A percentile compares a stretch with the other conserved stretches of the same genome.
Conservation (phyloP, 2,888 invertebrate species). For the Abscondita cerata region DNA sequence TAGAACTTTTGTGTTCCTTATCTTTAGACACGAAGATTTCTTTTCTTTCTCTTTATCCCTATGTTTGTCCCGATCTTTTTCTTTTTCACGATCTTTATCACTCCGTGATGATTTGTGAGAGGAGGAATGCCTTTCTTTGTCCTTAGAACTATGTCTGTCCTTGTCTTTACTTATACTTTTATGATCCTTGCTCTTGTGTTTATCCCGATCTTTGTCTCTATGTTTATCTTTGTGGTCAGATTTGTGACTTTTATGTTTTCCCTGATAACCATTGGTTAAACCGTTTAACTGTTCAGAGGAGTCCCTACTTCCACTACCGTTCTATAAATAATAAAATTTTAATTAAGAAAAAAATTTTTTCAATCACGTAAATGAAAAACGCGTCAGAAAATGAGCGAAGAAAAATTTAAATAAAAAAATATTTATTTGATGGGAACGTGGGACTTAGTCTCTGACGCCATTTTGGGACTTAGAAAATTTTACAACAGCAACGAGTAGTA, state of each 20-base stretch:
- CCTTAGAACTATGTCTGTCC: constrained; percentile 52
- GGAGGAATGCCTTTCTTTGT: constrained; percentile 51
- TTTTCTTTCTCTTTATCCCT: constrained; percentile 53
- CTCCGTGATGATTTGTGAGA: constrained; percentile 61
- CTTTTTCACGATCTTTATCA: constrained; percentile 55
- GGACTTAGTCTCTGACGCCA: constrained; percentile 83
- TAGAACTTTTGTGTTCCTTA: constrained; percentile 57
- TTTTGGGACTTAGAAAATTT: constrained; percentile 85
- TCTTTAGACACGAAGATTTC: constrained; percentile 52
- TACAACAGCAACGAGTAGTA: constrained; percentile 41
- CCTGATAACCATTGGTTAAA: constrained; percentile 76
- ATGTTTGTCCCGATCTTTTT: constrained; percentile 46
- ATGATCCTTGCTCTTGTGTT: constrained; percentile 67
- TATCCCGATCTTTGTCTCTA: constrained; percentile 67
- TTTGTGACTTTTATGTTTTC: constrained; percentile 64
- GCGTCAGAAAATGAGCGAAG: too few relatives aligned
- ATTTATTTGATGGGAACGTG: constrained; percentile 51
- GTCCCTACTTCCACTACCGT: constrained; percentile 43
- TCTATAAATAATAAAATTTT: constrained; percentile 24
- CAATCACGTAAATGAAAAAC: too few relatives aligned
- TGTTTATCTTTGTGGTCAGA: constrained; percentile 72
- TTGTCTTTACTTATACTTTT: constrained; percentile 66
- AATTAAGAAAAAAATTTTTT: constrained; percentile 9
- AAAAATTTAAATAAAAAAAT: constrained; percentile 10
- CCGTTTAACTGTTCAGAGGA: constrained; percentile 73